A percentile compares a stretch with the other conserved stretches of the same genome.
Evolutionary conservation across 2,113 vertebrate species (phyloP).

Genomic region (Bungarus multicinctus): DNA sequence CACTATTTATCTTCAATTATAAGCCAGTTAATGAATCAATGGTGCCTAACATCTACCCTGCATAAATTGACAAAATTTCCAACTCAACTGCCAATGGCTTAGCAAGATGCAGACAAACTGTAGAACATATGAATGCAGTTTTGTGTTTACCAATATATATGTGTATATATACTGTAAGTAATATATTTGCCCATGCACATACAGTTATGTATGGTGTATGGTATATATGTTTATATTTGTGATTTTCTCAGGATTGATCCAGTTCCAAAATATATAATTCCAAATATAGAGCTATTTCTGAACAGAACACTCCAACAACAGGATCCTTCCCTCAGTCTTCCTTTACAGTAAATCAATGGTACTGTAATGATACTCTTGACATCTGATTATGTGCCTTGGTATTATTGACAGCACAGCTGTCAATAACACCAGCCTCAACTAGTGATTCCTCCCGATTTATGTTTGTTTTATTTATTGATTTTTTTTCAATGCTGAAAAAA

Average conservation of each 20-base stretch:
- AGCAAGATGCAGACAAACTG: slow-evolving; percentile 20
- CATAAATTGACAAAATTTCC: not conserved
- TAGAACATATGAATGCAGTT: not conserved
- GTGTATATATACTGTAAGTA: not conserved
- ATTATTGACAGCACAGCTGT: slow-evolving; percentile 15
- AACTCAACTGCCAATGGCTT: slow-evolving; percentile 17
- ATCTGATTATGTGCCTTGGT: slow-evolving; percentile 26
- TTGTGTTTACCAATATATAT: not conserved
- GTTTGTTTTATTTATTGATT: slow-evolving; percentile 7
- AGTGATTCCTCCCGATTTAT: not conserved
- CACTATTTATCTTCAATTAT: not conserved
- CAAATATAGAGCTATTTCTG: slow-evolving; percentile 22
- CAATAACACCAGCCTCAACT: slow-evolving; percentile 18
- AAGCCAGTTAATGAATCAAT: not conserved
- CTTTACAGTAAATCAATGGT: slow-evolving; percentile 28
- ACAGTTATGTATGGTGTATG: slow-evolving; percentile 32
- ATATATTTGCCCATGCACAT: not conserved
- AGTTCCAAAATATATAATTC: not conserved
- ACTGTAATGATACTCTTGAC: slow-evolving; percentile 26
- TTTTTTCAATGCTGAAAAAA: slow-evolving; percentile 33
- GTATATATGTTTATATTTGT: slow-evolving; percentile 44
- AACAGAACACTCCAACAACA: slow-evolving; percentile 4
- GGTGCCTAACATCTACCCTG: not conserved
- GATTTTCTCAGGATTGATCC: not conserved
- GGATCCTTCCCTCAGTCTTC: not conserved